Conservation (phyloP, 2,888 invertebrate species). For the Autographa gamma region DNA sequence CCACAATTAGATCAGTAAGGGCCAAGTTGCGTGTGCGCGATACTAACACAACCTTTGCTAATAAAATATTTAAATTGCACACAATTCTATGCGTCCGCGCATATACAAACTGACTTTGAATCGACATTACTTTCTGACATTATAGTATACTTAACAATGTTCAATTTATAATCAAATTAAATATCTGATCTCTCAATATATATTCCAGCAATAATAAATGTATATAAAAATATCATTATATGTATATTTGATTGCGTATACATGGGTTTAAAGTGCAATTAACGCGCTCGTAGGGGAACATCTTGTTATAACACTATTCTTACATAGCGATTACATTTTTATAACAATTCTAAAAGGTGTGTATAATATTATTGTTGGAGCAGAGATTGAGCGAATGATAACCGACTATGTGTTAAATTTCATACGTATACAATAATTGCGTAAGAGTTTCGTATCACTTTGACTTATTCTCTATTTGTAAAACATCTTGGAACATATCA, state of each 20-base stretch:
- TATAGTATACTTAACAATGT: conserved; percentile 2
- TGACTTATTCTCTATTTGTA: not conserved
- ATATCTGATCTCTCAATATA: conserved; percentile 21
- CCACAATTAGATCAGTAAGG: conserved; percentile 47
- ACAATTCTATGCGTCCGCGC: conserved; percentile 65
- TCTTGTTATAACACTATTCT: conserved; percentile 28
- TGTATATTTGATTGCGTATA: conserved; percentile 52
- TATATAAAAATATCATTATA: conserved; percentile 56
- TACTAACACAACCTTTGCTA: conserved; percentile 79
- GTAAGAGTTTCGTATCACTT: conserved; percentile 9
- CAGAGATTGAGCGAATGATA: conserved; percentile 22
- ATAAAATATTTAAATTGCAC: conserved; percentile 83
- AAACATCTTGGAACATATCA: not conserved
- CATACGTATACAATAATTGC: conserved; percentile 40
- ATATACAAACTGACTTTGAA: conserved; percentile 18
- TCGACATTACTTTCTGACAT: conserved; percentile 30
- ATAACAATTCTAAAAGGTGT: conserved; percentile 38
- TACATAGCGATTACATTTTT: conserved; percentile 30
- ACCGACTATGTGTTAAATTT: conserved; percentile 12
- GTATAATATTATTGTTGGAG: conserved; percentile 38
- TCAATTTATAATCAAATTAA: conserved; percentile 8
- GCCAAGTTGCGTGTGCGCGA: conserved; percentile 68
- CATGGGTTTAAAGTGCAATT: conserved; percentile 48
- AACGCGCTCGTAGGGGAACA: conserved; percentile 38
- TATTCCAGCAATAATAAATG: conserved; percentile 37